These are phyloP conservation scores for Phrynocephalus vlangalii DNA, from an alignment of 2,797 vertebrate species.

Conservation along the genomic window DNA sequence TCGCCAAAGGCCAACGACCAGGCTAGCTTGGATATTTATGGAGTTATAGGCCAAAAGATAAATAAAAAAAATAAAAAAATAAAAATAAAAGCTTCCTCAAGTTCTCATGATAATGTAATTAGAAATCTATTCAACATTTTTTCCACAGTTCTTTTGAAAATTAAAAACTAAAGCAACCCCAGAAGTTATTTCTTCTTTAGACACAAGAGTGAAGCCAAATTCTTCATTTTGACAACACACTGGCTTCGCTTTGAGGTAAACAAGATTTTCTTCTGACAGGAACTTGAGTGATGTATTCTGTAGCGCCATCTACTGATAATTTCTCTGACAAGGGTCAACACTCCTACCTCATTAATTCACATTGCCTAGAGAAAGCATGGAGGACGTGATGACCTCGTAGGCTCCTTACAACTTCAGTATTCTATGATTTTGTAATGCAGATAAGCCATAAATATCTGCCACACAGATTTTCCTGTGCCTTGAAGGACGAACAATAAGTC, in stretches of 20 bases:
- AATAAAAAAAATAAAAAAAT: too few relatives aligned
- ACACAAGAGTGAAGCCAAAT: not conserved
- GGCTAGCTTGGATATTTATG: too few relatives aligned
- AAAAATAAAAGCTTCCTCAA: too few relatives aligned
- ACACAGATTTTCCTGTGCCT: slow-evolving; percentile 19
- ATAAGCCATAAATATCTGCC: not conserved
- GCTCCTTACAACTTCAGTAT: too few relatives aligned
- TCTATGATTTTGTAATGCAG: too few relatives aligned
- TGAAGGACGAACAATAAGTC: slow-evolving; percentile 6
- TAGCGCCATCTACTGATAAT: slow-evolving; percentile 21
- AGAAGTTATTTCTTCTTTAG: not conserved
- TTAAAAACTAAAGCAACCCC: not conserved
- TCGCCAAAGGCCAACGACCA: too few relatives aligned
- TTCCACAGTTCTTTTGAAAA: not conserved
- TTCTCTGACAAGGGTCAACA: slow-evolving; percentile 15
- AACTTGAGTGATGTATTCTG: slow-evolving; percentile 7
- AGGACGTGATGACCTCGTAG: not conserved
- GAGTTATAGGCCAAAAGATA: too few relatives aligned
- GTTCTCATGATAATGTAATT: not conserved
- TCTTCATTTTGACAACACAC: not conserved
- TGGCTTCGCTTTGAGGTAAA: slow-evolving; percentile 4
- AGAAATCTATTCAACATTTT: not conserved
- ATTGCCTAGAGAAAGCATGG: slow-evolving; percentile 3
- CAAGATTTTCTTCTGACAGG: not conserved
- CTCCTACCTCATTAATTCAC: slow-evolving; percentile 19